phyloP scores from a whole-genome alignment of 2,113 vertebrate genomes.

The Pedetes capensis region DNA sequence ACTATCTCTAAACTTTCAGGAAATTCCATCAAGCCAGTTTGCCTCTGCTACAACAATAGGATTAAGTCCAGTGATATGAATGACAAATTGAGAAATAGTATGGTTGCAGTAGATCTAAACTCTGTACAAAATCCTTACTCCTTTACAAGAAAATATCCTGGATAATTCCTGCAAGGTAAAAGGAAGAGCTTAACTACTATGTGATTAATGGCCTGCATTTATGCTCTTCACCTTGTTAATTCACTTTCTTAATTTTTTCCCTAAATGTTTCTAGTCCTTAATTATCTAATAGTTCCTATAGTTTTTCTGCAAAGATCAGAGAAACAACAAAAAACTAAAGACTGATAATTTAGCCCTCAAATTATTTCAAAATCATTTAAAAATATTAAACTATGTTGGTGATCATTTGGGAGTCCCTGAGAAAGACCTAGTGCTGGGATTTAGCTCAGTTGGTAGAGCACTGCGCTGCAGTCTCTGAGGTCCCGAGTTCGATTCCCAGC shows the following conservation, averaged over 20 bases:
- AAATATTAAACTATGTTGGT: not conserved
- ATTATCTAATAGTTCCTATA: not conserved
- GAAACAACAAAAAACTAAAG: not conserved
- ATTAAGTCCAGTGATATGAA: slow-evolving; percentile 34
- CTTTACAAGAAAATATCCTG: not conserved
- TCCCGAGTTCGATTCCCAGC: no score
- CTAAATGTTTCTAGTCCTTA: not conserved
- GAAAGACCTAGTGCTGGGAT: no score
- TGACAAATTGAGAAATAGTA: slow-evolving; percentile 38
- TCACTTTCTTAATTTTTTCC: not conserved
- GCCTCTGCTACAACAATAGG: not conserved
- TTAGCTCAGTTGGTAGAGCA: no score
- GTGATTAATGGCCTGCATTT: not conserved
- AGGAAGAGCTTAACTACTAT: not conserved
- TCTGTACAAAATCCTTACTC: not conserved
- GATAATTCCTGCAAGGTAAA: not conserved
- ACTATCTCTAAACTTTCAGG: slow-evolving; percentile 52
- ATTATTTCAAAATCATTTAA: slow-evolving; percentile 15
- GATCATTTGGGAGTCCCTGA: no score
- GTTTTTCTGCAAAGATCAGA: slow-evolving; percentile 20
- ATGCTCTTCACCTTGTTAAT: not conserved
- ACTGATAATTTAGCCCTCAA: not conserved
- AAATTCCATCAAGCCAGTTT: slow-evolving; percentile 51
- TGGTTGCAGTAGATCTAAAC: not conserved
- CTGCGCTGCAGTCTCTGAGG: no score